These are phyloP conservation scores for Drosophila conformis DNA, from an alignment of 2,888 invertebrate species.

Conservation along the genomic window DNA sequence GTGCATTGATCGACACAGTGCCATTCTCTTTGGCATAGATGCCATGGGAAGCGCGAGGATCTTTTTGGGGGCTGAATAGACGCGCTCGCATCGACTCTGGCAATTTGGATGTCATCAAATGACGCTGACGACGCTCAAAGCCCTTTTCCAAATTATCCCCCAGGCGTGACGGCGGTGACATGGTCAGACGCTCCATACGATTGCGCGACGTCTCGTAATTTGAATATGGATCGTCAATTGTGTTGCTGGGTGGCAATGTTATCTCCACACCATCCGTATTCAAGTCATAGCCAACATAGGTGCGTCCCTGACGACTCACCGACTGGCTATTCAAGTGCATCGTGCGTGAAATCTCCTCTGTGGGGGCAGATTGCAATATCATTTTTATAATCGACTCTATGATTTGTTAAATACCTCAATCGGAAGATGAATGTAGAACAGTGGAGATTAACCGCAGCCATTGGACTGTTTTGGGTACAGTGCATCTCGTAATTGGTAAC, in stretches of 20 bases:
- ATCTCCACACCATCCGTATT: conserved; percentile 49
- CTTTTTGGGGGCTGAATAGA: conserved; percentile 81
- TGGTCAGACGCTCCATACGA: conserved; percentile 75
- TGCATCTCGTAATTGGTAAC: background rate
- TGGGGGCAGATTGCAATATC: background rate
- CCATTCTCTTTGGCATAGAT: conserved; percentile 83
- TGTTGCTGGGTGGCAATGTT: too few relatives aligned
- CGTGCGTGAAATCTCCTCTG: conserved; percentile 62
- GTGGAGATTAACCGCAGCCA: background rate
- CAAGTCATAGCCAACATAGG: conserved; percentile 32
- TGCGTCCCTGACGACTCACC: background rate
- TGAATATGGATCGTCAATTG: conserved; percentile 52
- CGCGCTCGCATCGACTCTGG: conserved; percentile 83
- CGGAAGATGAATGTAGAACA: background rate
- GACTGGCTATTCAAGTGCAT: conserved; percentile 47
- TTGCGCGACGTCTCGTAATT: conserved; percentile 82
- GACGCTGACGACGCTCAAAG: conserved; percentile 73
- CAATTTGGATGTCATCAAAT: conserved; percentile 80
- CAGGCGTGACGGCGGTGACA: conserved; percentile 40
- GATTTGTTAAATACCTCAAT: background rate
- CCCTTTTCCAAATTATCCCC: conserved; percentile 42
- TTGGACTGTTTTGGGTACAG: background rate
- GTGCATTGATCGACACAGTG: conserved; percentile 13
- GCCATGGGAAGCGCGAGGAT: conserved; percentile 83
- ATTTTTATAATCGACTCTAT: background rate